phyloP scores from a whole-genome alignment of 2,797 vertebrate genomes.

The Jordanella pulchra region DNA sequence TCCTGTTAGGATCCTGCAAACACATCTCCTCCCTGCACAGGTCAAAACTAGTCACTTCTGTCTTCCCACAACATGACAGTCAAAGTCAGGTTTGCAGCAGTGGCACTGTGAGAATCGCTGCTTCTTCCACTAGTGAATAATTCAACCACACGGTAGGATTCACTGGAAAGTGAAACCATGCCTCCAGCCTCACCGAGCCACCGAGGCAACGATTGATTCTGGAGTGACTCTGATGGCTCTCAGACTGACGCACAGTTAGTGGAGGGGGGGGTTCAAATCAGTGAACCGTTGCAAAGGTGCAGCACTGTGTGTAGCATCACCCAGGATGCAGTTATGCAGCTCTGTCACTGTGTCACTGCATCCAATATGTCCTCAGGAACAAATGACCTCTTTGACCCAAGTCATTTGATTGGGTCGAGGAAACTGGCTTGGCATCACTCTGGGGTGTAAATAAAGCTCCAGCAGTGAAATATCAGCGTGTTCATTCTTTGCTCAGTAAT shows the following conservation, averaged over 20 bases:
- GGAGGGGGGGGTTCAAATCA: slow-evolving; percentile 15
- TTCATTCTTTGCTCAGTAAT: background rate
- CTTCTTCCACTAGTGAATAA: slow-evolving; percentile 46
- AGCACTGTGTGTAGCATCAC: slow-evolving; percentile 1
- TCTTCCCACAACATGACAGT: too few relatives aligned
- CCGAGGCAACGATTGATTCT: slow-evolving; percentile 39
- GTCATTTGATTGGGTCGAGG: too few relatives aligned
- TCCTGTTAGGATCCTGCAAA: too few relatives aligned
- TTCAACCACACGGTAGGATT: slow-evolving; percentile 31
- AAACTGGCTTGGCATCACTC: too few relatives aligned
- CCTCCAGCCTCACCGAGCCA: background rate
- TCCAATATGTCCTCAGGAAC: background rate
- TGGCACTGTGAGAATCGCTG: slow-evolving; percentile 26
- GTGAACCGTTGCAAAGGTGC: slow-evolving; percentile 19
- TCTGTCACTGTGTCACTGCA: background rate
- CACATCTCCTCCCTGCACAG: too few relatives aligned
- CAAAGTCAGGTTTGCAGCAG: background rate
- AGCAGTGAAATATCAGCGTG: background rate
- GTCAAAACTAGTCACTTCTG: too few relatives aligned
- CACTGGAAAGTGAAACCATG: slow-evolving; percentile 11
- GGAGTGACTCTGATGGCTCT: slow-evolving; percentile 22
- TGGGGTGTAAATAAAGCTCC: background rate
- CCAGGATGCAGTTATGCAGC: slow-evolving; percentile 17
- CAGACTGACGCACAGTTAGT: slow-evolving; percentile 17
- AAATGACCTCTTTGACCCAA: background rate